Evolutionary conservation across 2,888 invertebrate genomes (phyloP), one percentile per base, ranked within the genome.

Genomic region (Oasisia sp.): DNA sequence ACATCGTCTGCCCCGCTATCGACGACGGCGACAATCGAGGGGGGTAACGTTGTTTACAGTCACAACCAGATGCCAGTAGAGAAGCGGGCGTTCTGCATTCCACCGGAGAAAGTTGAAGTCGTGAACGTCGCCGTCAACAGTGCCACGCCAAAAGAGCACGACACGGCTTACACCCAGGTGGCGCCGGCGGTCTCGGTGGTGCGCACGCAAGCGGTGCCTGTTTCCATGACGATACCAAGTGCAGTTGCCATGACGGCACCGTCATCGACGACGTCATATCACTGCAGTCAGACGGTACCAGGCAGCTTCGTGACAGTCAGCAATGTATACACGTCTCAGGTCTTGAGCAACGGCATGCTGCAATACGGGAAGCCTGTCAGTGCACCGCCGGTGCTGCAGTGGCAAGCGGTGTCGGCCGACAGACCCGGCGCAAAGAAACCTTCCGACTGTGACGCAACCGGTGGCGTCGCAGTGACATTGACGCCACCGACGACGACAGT

Each of bases 351-450:
- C 0, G 74, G 74, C 27, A 74, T 74, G 74, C 74, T 27, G n/a
- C 74, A 74, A 27, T 74, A 74, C 27, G 27, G 74, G 4, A 74
- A 74, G 74, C 14, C 74, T 19, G 74, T 74, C 4, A 27, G 74
- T 74, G 74, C 74, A 90, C 90, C 90, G n/a, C 90, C 44, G 32
- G 90, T 90, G 90, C 32, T 90, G 14, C 90, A 90, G n/a, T 74
- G 74, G 74, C 74, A 74, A 74, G 74, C 74, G n/a, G 74, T 74
- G 74, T 19, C 74, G 2, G 74, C 19, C 27, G 27, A 74, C 74
- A 27, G 74, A 27, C n/a, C 74, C 74, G n/a, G 74, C 27, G 74
- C 74, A 74, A 74, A 74, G 74, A 74, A 74, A 74, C 19, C 5
- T n/a, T 19, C 27, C 7, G 27, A 27, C 27, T 0, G 74, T 74